phyloP scores from a whole-genome alignment of 2,113 vertebrate species.

The Coreoperca whiteheadi region DNA sequence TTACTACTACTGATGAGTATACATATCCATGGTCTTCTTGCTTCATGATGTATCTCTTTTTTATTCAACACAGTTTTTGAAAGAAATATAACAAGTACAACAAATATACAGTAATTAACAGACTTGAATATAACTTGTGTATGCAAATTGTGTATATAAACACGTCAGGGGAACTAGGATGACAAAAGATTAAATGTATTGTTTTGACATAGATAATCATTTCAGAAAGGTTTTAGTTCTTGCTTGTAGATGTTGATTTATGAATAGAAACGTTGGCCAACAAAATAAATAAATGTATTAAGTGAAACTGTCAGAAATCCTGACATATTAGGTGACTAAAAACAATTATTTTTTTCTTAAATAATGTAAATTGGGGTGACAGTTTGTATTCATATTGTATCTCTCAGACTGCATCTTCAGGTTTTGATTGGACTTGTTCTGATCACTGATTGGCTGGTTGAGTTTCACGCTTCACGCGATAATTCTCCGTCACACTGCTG shows the following conservation, averaged over 20 bases:
- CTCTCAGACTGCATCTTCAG: not conserved
- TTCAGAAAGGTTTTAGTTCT: not conserved
- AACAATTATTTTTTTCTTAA: not conserved
- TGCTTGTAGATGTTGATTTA: not conserved
- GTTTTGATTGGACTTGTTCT: not conserved
- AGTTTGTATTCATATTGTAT: not conserved
- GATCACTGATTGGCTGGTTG: conserved; percentile 67
- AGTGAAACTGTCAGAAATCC: not conserved
- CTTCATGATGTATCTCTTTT: no score
- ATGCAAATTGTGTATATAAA: no score
- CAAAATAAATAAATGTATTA: not conserved
- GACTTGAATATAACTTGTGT: no score
- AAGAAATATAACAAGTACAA: not conserved
- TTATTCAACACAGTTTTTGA: not conserved
- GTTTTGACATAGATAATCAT: not conserved
- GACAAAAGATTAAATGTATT: not conserved
- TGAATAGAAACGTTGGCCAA: not conserved
- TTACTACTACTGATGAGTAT: not conserved
- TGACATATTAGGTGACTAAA: not conserved
- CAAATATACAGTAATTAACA: no score
- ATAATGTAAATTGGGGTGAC: not conserved
- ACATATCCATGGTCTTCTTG: not conserved
- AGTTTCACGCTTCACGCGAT: conserved; percentile 51
- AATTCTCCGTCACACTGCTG: conserved; percentile 17
- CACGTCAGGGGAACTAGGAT: no score